These are phyloP conservation scores for Numenius arquata DNA, from an alignment of 2,113 vertebrate genomes.

Conservation along the genomic window DNA sequence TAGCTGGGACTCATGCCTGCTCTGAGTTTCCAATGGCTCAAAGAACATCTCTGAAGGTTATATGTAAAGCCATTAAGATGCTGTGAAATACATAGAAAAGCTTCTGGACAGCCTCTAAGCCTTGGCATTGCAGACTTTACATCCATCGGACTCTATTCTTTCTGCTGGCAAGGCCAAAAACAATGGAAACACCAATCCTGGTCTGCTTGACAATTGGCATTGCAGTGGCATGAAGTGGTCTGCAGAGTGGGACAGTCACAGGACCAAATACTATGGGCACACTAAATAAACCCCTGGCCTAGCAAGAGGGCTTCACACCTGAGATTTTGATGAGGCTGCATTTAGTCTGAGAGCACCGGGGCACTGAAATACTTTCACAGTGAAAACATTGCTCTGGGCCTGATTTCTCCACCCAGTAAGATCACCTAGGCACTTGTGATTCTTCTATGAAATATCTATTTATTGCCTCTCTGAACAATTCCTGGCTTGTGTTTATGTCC, in stretches of 20 bases:
- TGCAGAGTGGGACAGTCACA: not conserved
- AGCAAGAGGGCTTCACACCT: not conserved
- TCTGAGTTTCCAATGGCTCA: not conserved
- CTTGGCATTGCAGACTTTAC: not conserved
- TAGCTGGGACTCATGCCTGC: not conserved
- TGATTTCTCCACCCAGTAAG: not conserved
- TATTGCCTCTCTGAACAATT: not conserved
- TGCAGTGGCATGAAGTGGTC: not conserved
- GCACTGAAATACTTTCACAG: not conserved
- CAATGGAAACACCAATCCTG: not conserved
- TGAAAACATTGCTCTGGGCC: not conserved
- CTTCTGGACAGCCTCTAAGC: not conserved
- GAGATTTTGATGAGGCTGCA: not conserved
- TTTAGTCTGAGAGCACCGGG: not conserved
- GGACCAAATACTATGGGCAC: not conserved
- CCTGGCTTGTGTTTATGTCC: not conserved
- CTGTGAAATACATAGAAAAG: not conserved
- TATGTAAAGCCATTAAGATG: not conserved
- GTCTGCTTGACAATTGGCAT: not conserved
- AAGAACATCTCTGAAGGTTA: not conserved
- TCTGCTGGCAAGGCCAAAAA: not conserved
- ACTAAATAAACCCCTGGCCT: not conserved
- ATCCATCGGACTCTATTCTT: not conserved
- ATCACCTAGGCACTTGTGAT: accelerated
- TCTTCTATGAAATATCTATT: not conserved